phyloP scores from a whole-genome alignment of 1,140 invertebrate genomes.

The Pseudomyrmex concolor region DNA sequence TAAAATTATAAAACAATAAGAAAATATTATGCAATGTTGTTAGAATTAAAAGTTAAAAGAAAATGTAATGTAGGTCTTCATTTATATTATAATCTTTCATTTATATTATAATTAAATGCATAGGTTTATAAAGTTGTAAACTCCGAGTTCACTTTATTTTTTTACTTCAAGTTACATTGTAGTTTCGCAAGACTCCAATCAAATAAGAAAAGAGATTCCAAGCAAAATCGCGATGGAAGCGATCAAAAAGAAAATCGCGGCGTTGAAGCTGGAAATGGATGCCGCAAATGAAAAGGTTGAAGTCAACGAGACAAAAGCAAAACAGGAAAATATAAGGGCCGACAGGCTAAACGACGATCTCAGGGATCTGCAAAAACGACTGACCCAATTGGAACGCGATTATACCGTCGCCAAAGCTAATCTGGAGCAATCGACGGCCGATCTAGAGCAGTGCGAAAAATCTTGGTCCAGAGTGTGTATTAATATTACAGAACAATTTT shows the following conservation, averaged over 20 bases:
- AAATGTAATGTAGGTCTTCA: neutral
- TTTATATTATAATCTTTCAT: slow-evolving; percentile 7
- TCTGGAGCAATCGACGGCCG: slow-evolving; percentile 87
- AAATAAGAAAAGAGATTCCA: slow-evolving; percentile 26
- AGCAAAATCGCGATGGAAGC: slow-evolving; percentile 88
- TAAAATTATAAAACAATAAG: too few species aligned
- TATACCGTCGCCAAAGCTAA: slow-evolving; percentile 88
- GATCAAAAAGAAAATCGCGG: slow-evolving; percentile 95
- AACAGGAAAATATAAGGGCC: slow-evolving; percentile 89
- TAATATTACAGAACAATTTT: slow-evolving; percentile 7
- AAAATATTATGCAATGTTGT: neutral
- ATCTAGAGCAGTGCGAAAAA: slow-evolving; percentile 91
- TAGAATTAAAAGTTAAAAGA: neutral
- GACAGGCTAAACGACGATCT: slow-evolving; percentile 90
- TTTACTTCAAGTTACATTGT: neutral
- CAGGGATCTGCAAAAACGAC: slow-evolving; percentile 89
- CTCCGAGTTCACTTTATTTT: neutral
- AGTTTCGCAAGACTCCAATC: slow-evolving; percentile 8
- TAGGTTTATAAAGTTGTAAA: neutral
- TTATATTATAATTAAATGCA: neutral
- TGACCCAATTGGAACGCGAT: slow-evolving; percentile 89
- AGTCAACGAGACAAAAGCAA: slow-evolving; percentile 89
- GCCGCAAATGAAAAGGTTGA: slow-evolving; percentile 91
- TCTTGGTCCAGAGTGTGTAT: slow-evolving; percentile 83
- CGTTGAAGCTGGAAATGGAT: slow-evolving; percentile 93